These are phyloP conservation scores for Heteromurus nitidus DNA, from an alignment of 2,888 invertebrate genomes.

Conservation along the genomic window DNA sequence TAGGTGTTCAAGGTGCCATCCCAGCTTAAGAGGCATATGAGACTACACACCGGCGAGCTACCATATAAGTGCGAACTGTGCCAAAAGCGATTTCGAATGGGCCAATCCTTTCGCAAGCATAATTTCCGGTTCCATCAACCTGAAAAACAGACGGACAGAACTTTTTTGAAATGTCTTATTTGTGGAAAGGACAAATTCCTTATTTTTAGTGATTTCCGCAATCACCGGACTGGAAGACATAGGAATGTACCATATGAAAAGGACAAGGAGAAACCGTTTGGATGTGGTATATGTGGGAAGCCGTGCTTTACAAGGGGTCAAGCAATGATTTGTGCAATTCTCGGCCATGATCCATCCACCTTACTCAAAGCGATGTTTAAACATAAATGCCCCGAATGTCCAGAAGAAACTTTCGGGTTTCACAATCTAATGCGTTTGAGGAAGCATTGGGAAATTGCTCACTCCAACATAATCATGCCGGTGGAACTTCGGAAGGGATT, in stretches of 20 bases:
- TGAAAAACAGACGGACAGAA: background rate
- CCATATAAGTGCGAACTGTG: slow-evolving; percentile 18
- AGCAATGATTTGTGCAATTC: slow-evolving; percentile 45
- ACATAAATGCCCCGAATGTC: slow-evolving; percentile 7
- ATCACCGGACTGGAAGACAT: slow-evolving; percentile 7
- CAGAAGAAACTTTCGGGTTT: slow-evolving; percentile 23
- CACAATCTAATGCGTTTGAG: slow-evolving; percentile 20
- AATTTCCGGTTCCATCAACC: background rate
- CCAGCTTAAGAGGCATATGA: slow-evolving; percentile 8
- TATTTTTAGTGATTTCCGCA: background rate
- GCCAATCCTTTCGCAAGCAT: background rate
- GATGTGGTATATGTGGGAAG: slow-evolving; percentile 7
- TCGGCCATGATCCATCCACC: slow-evolving; percentile 35
- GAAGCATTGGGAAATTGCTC: slow-evolving; percentile 29
- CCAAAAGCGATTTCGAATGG: slow-evolving; percentile 1
- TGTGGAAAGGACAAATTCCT: background rate
- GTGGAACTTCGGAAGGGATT: background rate
- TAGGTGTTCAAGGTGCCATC: slow-evolving; percentile 7
- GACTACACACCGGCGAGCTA: slow-evolving; percentile 40
- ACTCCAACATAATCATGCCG: slow-evolving; percentile 18
- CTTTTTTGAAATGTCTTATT: slow-evolving; percentile 22
- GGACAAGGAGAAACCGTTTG: slow-evolving; percentile 37
- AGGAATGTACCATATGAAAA: background rate
- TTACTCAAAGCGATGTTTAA: slow-evolving; percentile 44
- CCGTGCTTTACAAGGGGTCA: background rate